Percentiles rank a stretch among this genome's conserved stretches.
phyloP scores from a whole-genome alignment of 1,140 invertebrate species.

The Drosophila lacertosa region DNA sequence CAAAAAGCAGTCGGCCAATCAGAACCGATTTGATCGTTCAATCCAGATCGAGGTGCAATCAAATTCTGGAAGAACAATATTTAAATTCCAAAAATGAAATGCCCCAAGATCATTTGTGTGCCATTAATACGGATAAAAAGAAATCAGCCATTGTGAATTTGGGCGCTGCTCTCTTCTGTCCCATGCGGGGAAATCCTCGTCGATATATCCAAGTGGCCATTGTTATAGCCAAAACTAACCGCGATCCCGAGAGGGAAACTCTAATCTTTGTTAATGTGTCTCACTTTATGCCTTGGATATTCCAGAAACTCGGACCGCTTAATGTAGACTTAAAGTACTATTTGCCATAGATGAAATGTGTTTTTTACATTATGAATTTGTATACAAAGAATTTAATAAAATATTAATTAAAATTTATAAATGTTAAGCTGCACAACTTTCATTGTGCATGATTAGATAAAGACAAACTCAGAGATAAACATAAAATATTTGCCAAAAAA shows the following conservation, averaged over 20 bases:
- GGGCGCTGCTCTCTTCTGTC: constrained; percentile 21
- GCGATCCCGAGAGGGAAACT: background rate
- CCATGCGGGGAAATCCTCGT: constrained; percentile 12
- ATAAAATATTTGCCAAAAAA: too few species aligned
- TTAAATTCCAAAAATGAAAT: too few species aligned
- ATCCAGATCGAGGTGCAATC: background rate
- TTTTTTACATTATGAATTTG: too few species aligned
- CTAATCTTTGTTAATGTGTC: constrained; percentile 21
- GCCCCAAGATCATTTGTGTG: background rate
- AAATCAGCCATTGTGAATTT: background rate
- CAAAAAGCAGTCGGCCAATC: too few species aligned
- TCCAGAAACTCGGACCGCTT: background rate
- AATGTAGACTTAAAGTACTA: background rate
- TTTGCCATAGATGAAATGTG: too few species aligned
- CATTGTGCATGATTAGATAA: too few species aligned
- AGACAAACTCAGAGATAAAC: too few species aligned
- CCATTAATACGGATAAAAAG: background rate
- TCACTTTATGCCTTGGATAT: constrained; percentile 31
- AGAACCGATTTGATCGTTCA: background rate
- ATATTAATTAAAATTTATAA: too few species aligned
- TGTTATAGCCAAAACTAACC: background rate
- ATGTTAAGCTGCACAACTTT: too few species aligned
- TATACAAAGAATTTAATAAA: too few species aligned
- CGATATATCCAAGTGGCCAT: constrained; percentile 15
- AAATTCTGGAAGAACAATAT: background rate